These are phyloP conservation scores for Aleadryas rufinucha DNA, from an alignment of 2,113 vertebrate species.

Conservation along the genomic window DNA sequence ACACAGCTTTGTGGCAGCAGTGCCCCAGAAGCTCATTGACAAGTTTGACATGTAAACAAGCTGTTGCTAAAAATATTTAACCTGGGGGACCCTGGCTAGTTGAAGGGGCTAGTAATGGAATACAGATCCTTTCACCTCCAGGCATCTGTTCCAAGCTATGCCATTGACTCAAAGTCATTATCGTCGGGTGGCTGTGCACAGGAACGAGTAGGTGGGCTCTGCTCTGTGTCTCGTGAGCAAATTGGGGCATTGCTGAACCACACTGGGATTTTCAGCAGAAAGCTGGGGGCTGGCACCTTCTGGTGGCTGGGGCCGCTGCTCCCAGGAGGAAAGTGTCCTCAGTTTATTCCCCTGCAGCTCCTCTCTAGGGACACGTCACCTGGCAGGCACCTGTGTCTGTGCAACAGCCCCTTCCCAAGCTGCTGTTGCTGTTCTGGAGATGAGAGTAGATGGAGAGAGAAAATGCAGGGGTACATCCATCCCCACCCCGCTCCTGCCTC, in stretches of 20 bases:
- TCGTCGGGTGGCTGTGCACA: background rate
- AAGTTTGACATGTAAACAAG: slow-evolving; percentile 66
- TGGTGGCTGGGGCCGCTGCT: background rate
- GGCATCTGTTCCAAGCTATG: slow-evolving; percentile 27
- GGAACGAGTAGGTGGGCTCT: slow-evolving; percentile 30
- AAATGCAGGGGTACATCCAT: background rate
- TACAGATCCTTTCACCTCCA: slow-evolving; percentile 62
- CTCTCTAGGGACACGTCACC: background rate
- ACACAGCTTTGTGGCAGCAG: slow-evolving; percentile 15
- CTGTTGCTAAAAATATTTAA: slow-evolving; percentile 66
- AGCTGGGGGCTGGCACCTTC: background rate
- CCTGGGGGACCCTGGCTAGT: slow-evolving; percentile 25
- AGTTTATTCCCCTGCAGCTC: background rate
- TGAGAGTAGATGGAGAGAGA: background rate
- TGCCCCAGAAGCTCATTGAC: slow-evolving; percentile 49
- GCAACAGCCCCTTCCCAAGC: background rate
- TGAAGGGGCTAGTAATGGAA: slow-evolving; percentile 46
- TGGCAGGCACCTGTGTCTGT: background rate
- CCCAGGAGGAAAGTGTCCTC: background rate
- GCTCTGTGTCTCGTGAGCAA: background rate
- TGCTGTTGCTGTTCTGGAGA: background rate
- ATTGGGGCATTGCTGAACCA: background rate
- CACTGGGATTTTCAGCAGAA: background rate
- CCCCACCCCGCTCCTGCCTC: fast-evolving
- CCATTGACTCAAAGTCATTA: slow-evolving; percentile 15